Conservation (phyloP, 1,140 invertebrate species). For the Ericerus pela region DNA sequence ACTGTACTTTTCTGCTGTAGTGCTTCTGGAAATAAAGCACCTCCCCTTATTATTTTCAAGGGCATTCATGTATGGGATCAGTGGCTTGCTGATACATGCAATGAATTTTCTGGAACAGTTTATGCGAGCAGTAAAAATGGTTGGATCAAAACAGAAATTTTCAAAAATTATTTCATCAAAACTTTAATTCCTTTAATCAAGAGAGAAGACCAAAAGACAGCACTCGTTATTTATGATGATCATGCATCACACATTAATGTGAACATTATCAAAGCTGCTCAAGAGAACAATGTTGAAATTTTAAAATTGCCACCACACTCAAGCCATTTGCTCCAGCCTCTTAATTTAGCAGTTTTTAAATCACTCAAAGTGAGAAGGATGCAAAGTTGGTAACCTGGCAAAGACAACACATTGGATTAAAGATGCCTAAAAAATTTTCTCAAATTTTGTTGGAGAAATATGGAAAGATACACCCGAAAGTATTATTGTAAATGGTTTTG, state of each 20-base stretch:
- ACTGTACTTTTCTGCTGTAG: no score
- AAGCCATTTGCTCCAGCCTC: constrained; percentile 20
- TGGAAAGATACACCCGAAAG: background rate
- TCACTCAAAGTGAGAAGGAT: constrained; percentile 19
- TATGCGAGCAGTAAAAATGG: constrained; percentile 27
- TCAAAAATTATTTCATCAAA: constrained; percentile 24
- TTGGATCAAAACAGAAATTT: constrained; percentile 28
- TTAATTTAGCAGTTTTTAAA: constrained; percentile 19
- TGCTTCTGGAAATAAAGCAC: constrained; percentile 25
- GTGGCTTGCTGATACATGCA: constrained; percentile 17
- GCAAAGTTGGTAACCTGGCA: constrained; percentile 17
- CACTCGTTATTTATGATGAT: constrained; percentile 18
- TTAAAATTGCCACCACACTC: constrained; percentile 19
- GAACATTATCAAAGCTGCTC: background rate
- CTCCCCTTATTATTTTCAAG: constrained; percentile 25
- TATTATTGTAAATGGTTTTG: constrained; percentile 7
- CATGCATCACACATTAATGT: constrained; percentile 9
- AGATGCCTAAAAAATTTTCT: constrained; percentile 9
- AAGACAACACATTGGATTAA: constrained; percentile 2
- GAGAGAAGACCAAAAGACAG: no score
- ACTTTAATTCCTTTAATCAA: background rate
- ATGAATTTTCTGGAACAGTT: constrained; percentile 23
- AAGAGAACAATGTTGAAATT: constrained; percentile 16
- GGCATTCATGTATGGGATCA: constrained; percentile 25
- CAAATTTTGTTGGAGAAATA: constrained; percentile 6